Percentiles rank a stretch among this genome's conserved stretches.
phyloP scores from a whole-genome alignment of 2,113 vertebrate species.

The Hipposideros armiger region DNA sequence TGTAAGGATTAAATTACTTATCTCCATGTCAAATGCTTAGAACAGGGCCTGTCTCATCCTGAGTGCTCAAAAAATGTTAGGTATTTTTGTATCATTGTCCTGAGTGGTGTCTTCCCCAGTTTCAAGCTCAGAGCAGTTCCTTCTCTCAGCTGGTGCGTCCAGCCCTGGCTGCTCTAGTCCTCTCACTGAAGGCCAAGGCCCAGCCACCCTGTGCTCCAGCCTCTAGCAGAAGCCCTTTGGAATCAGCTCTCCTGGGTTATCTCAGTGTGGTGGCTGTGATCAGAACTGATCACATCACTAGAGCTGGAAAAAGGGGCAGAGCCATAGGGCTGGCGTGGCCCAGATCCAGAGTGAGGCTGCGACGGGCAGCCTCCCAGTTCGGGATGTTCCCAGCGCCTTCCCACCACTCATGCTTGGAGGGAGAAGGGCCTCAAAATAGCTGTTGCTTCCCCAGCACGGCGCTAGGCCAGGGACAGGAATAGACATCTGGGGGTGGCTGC shows the following conservation, averaged over 20 bases:
- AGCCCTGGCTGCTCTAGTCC: not conserved
- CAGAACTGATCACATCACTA: not conserved
- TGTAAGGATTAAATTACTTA: not conserved
- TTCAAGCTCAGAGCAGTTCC: not conserved
- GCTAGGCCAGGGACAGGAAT: conserved; percentile 83
- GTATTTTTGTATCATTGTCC: not conserved
- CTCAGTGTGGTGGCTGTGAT: not conserved
- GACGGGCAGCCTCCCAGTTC: conserved; percentile 67
- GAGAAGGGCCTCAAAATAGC: conserved; percentile 83
- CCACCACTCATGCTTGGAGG: conserved; percentile 76
- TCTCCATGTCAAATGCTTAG: not conserved
- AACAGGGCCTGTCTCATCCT: not conserved
- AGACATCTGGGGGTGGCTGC: conserved; percentile 83
- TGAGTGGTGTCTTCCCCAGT: not conserved
- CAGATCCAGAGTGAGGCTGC: conserved; percentile 58
- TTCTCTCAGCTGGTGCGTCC: not conserved
- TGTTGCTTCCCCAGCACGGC: conserved; percentile 82
- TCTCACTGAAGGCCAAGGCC: not conserved
- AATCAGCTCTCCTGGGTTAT: not conserved
- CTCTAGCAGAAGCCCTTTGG: not conserved
- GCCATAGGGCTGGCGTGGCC: conserved; percentile 32
- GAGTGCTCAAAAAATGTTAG: not conserved
- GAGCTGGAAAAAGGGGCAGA: not conserved
- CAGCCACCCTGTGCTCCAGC: not conserved
- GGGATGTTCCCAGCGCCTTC: conserved; percentile 82